Evolutionary conservation across 2,888 invertebrate genomes (phyloP).

Genomic region (Tiliacea aurago): DNA sequence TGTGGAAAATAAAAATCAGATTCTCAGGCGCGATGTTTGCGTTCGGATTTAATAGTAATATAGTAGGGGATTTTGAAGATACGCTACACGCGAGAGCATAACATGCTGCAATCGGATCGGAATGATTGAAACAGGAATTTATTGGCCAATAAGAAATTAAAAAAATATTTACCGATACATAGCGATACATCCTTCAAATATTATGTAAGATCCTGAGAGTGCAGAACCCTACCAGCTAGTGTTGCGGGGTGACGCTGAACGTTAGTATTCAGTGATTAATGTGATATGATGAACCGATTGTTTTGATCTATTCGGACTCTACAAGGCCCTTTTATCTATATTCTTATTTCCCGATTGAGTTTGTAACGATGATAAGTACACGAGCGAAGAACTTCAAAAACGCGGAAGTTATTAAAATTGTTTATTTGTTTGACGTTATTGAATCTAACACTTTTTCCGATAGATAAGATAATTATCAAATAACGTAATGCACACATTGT

Average conservation of each 20-base stretch:
- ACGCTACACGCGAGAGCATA: neutral
- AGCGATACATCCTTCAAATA: neutral
- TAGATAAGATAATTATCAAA: constrained; percentile 2
- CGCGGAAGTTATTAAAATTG: constrained; percentile 25
- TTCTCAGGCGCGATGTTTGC: no score
- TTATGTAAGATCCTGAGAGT: neutral
- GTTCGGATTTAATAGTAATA: neutral
- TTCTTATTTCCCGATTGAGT: constrained; percentile 49
- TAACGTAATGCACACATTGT: constrained; percentile 18
- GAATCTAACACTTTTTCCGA: neutral
- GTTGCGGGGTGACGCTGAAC: constrained; percentile 36
- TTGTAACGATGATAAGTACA: constrained; percentile 11
- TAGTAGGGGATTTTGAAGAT: neutral
- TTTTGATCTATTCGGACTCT: constrained; percentile 59
- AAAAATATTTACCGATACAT: neutral
- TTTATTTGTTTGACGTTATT: constrained; percentile 8
- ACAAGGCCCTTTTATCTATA: constrained; percentile 57
- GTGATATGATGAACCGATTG: constrained; percentile 54
- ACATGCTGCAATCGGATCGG: neutral
- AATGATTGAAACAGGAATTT: neutral
- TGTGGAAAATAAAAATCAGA: neutral
- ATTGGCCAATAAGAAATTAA: neutral
- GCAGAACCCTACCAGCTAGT: constrained; percentile 42
- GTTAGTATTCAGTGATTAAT: constrained; percentile 57
- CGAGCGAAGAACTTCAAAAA: constrained; percentile 12